A percentile compares a stretch with the other conserved stretches of the same genome.
Evolutionary conservation across 2,888 invertebrate species (phyloP).

Genomic region (Barypeithes pellucidus): DNA sequence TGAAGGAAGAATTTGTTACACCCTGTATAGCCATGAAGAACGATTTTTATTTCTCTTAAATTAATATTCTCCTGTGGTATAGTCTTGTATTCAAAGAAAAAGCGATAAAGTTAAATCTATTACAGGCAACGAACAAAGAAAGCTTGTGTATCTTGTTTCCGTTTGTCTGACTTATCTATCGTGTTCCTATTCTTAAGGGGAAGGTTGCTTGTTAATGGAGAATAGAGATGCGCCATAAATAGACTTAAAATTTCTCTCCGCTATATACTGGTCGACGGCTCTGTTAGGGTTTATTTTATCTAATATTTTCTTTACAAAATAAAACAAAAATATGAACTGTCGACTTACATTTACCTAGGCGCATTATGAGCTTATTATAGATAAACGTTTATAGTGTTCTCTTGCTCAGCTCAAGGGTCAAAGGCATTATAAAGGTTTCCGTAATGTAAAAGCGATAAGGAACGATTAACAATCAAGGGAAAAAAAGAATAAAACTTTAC

Average conservation of each 20-base stretch:
- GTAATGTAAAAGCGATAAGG: too few relatives aligned
- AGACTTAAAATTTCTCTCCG: not conserved
- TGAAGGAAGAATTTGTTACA: too few relatives aligned
- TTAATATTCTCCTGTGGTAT: not conserved
- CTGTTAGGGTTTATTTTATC: not conserved
- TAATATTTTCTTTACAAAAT: not conserved
- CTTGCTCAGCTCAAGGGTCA: too few relatives aligned
- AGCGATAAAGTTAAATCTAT: not conserved
- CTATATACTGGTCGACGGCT: not conserved
- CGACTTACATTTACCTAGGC: too few relatives aligned
- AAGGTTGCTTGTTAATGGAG: not conserved
- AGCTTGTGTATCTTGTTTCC: not conserved
- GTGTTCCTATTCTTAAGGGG: not conserved
- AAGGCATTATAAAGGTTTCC: too few relatives aligned
- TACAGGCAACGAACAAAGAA: not conserved
- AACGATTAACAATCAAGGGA: too few relatives aligned
- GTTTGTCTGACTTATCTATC: conserved; percentile 1
- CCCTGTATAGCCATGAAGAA: too few relatives aligned
- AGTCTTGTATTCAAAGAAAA: not conserved
- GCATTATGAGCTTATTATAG: too few relatives aligned
- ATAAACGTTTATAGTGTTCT: too few relatives aligned
- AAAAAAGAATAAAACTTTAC: too few relatives aligned
- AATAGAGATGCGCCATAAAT: not conserved
- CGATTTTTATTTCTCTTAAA: not conserved
- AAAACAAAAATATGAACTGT: too few relatives aligned